phyloP scores from a whole-genome alignment of 1,140 invertebrate genomes.

The Drosophila equinoxialis region DNA sequence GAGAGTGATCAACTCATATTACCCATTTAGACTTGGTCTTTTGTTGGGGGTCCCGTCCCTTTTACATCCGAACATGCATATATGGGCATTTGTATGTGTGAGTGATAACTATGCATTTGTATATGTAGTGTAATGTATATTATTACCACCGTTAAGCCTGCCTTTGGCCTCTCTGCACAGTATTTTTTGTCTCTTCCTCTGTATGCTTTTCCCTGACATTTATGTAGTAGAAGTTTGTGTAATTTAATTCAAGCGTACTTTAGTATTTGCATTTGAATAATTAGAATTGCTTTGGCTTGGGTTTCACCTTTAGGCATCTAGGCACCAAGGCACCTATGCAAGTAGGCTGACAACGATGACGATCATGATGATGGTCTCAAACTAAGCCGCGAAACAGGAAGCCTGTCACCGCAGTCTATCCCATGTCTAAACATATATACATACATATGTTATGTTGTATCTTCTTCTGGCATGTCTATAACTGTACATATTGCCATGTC shows the following conservation, averaged over 20 bases:
- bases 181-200: conserved; percentile 3
- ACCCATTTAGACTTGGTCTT: conserved; percentile 44
- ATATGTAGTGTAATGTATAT: conserved; percentile 44
- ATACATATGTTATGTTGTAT: not conserved
- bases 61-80: not conserved
- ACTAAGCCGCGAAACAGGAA: conserved; percentile 52
- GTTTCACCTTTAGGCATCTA: conserved; percentile 46
- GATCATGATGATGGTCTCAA: conserved; percentile 23
- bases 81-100: conserved; percentile 18
- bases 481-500: conserved; percentile 49
- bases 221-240: conserved; percentile 54
- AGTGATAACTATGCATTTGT: conserved; percentile 28
- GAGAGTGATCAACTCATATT: conserved; percentile 66
- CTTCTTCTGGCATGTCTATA: conserved; percentile 18
- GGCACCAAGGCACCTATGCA: too few species aligned
- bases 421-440: conserved; percentile 1
- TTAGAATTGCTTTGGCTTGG: conserved; percentile 76
- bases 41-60: conserved; percentile 27
- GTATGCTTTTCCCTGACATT: conserved; percentile 33
- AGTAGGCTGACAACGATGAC: not conserved
- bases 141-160: conserved; percentile 48
- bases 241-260: conserved; percentile 80
- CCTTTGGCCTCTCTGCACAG: conserved; percentile 19
- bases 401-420: conserved; percentile 68
- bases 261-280: conserved; percentile 62